These are phyloP conservation scores for Pherbina coryleti DNA, from an alignment of 2,888 invertebrate genomes.

Conservation along the genomic window DNA sequence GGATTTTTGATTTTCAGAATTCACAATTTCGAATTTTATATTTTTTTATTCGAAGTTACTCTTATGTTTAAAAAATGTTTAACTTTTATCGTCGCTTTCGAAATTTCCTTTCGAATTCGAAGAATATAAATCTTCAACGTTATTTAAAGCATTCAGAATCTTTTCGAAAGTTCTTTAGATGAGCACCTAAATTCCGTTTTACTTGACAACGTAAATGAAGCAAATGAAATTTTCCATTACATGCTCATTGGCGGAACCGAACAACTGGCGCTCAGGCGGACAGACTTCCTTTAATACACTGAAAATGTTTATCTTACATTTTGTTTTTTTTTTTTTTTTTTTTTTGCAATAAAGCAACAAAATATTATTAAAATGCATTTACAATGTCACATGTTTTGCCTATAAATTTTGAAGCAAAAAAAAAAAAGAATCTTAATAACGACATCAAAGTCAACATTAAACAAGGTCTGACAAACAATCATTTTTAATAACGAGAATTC, in stretches of 20 bases:
- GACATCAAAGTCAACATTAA: slow-evolving; percentile 7
- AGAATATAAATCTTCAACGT: background rate
- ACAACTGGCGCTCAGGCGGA: background rate
- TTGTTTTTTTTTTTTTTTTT: background rate
- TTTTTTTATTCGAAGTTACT: too few species aligned
- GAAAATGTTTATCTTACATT: background rate
- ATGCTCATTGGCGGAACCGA: slow-evolving; percentile 3
- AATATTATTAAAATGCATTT: background rate
- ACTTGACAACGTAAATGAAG: background rate
- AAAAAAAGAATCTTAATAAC: background rate
- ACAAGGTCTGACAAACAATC: background rate
- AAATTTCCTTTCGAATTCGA: background rate
- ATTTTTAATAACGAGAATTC: too few species aligned
- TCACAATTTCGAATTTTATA: too few species aligned
- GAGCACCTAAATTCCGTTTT: too few species aligned
- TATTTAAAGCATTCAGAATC: background rate
- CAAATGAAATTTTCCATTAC: slow-evolving; percentile 19
- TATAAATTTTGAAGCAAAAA: background rate
- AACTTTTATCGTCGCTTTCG: background rate
- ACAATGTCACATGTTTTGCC: too few species aligned
- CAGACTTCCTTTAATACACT: background rate
- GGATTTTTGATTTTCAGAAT: too few species aligned
- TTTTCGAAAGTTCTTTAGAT: background rate
- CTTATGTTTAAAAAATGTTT: too few species aligned
- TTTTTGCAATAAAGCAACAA: background rate